Percentiles rank a stretch among this genome's conserved stretches.
Evolutionary conservation across 2,797 vertebrate genomes (phyloP).

Genomic region (Garrulus glandarius): DNA sequence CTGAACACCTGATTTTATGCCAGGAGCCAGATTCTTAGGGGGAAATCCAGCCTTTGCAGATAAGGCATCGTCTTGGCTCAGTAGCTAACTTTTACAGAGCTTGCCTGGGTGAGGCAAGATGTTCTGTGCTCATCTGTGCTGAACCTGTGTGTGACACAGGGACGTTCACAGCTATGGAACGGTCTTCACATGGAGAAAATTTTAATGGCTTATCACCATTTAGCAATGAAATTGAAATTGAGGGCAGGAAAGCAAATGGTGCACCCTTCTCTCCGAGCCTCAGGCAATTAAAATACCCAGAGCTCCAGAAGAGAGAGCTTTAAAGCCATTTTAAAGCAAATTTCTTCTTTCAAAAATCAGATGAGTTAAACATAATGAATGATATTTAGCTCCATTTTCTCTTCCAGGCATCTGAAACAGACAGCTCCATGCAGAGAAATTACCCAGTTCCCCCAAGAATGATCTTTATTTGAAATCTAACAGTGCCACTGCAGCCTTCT

Average conservation of each 20-base stretch:
- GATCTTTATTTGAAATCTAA: constrained; percentile 13
- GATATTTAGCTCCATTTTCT: neutral
- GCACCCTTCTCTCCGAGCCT: neutral
- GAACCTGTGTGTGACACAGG: neutral
- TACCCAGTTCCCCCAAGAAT: neutral
- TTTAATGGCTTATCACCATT: neutral
- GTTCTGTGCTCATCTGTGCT: neutral
- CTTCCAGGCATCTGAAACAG: neutral
- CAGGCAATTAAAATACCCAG: neutral
- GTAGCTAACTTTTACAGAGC: neutral
- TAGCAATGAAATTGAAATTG: neutral
- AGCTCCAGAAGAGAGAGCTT: neutral
- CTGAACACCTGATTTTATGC: neutral
- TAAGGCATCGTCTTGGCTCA: fast-evolving
- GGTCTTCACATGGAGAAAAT: neutral
- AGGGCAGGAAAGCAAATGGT: neutral
- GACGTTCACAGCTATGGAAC: neutral
- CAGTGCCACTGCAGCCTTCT: neutral
- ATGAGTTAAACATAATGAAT: neutral
- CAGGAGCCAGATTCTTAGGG: neutral
- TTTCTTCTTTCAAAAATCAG: constrained; percentile 16
- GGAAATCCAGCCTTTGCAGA: neutral
- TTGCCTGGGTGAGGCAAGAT: neutral
- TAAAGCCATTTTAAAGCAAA: neutral
- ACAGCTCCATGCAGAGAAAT: neutral